Base-by-base conservation (phyloP, 1,140 invertebrate genomes). In the Meloidogyne chitwoodi region DNA sequence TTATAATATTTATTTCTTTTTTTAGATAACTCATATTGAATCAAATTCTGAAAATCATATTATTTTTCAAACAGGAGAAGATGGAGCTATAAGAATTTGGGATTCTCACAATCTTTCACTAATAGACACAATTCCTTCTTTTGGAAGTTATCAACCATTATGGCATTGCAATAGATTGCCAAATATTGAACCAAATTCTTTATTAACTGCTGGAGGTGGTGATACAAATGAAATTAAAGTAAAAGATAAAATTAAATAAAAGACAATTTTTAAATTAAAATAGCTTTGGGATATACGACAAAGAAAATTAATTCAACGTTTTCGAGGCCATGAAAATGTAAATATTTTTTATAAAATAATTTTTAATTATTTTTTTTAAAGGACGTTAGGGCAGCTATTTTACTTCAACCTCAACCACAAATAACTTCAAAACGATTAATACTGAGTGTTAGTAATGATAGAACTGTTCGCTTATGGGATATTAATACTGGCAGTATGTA, bases 281-380 rank as follows among this genome's bases (percentile, higher is more conserved):
- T 82, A 80, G 80, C 38, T 81, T 24, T 81, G 80, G 80, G 80
- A 81, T 31, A 24, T 81, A 22, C 77, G 80, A 44, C 78, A 81
- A 41, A 67, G 68, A 19, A 68, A 81, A 19, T 26, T 82, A 22
- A 24, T 81, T 16, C 29, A 69, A 27, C 76, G 84, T 11, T 81
- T 83, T 41, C 81, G 76, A 29, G 80, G 80, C n/a, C 80, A 81
- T 56, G 80, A 81, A 64, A 73, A 31, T n/a, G 26, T 44, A 71
- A 38, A 22, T 38, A 11, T 38, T 31, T 8, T 34, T 16, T n/a
- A 67, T 19, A n/a, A 34, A 11, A 31, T 22, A 31, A 38, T 22
- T 38, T 12, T 67, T 10, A 16, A 29, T 68, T 10, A n/a, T 38
- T 38, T 38, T 48, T 19, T 19, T 19, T 19, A 48, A 56, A 29